Conservation (phyloP, 2,888 invertebrate species). For the Drosophila borealis region DNA sequence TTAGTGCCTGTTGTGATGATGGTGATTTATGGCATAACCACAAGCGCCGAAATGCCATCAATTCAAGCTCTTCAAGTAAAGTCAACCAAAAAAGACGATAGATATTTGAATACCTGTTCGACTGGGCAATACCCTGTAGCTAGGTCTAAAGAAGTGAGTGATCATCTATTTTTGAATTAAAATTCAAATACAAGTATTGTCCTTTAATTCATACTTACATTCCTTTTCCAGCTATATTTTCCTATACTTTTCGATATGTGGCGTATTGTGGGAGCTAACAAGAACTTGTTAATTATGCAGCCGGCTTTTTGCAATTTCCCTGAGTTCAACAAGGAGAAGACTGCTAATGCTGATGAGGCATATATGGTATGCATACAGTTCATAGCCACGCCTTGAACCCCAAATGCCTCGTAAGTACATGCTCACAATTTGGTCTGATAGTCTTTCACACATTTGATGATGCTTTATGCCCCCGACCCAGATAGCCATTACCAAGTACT, state of each 20-base stretch:
- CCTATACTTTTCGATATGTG: neutral
- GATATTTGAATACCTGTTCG: neutral
- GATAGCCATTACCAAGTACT: slow-evolving; percentile 1
- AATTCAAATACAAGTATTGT: no score
- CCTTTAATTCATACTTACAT: neutral
- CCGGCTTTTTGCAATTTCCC: no score
- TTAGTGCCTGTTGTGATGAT: slow-evolving; percentile 44
- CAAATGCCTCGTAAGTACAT: slow-evolving; percentile 4
- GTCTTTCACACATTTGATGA: neutral
- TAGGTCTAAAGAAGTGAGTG: no score
- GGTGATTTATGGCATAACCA: slow-evolving; percentile 51
- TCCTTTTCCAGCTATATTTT: neutral
- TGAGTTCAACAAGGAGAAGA: neutral
- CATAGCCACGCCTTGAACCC: neutral
- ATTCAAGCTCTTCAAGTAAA: slow-evolving; percentile 30
- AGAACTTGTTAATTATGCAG: no score
- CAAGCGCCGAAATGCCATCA: slow-evolving; percentile 39
- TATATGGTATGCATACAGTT: neutral
- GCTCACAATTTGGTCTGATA: slow-evolving; percentile 2
- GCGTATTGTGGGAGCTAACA: no score
- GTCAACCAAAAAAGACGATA: slow-evolving; percentile 1
- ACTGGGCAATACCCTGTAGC: neutral
- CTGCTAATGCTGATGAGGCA: no score
- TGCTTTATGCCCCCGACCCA: neutral
- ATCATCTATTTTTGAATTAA: no score